These are phyloP conservation scores for Ophion ellenae DNA, from an alignment of 2,888 invertebrate genomes.

Conservation along the genomic window DNA sequence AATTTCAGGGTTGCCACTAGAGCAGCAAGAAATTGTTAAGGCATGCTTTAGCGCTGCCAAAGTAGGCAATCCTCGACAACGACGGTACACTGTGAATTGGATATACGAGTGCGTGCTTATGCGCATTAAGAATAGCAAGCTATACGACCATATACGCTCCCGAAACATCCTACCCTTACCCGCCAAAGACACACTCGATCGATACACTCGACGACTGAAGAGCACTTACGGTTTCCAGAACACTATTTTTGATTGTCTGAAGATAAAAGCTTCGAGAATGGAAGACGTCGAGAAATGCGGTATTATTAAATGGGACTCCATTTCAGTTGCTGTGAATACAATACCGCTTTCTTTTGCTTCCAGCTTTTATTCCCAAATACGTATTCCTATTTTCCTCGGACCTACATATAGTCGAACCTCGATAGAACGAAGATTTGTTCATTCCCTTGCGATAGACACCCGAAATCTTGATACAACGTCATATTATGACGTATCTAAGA, in stretches of 20 bases:
- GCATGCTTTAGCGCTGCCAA: slow-evolving; percentile 22
- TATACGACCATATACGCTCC: slow-evolving; percentile 59
- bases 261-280: slow-evolving; percentile 56
- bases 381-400: too few relatives aligned
- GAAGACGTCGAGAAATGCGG: slow-evolving; percentile 52
- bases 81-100: slow-evolving; percentile 39
- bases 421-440: too few relatives aligned
- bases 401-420: too few relatives aligned
- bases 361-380: too few relatives aligned
- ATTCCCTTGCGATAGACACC: too few relatives aligned
- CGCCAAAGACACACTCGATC: slow-evolving; percentile 57
- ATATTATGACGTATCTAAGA: too few relatives aligned
- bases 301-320: background rate
- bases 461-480: too few relatives aligned
- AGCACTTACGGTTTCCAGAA: background rate
- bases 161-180: slow-evolving; percentile 59
- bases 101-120: slow-evolving; percentile 62
- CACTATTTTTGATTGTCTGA: background rate
- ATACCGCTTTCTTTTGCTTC: too few relatives aligned
- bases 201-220: slow-evolving; percentile 58
- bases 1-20: background rate
- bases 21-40: background rate
- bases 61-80: background rate
- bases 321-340: too few relatives aligned
- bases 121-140: slow-evolving; percentile 60